Evolutionary conservation across 2,113 vertebrate genomes (phyloP).

Genomic region (Brachyhypopomus gauderio): DNA sequence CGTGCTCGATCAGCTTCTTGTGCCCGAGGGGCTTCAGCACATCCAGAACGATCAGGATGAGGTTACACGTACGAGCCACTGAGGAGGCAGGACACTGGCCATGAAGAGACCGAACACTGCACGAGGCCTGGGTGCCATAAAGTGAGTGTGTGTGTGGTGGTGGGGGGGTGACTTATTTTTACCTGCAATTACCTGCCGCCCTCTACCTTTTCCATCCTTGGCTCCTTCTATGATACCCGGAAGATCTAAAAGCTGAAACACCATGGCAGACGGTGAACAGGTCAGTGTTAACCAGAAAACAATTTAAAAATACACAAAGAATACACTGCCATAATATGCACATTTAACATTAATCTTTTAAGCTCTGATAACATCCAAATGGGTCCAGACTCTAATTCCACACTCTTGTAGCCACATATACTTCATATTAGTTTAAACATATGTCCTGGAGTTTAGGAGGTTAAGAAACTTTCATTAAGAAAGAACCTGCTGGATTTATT

Average conservation of each 20-base stretch:
- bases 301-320: no score
- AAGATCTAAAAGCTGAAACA: constrained; percentile 88
- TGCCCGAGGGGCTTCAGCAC: constrained; percentile 95
- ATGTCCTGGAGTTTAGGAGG: not conserved
- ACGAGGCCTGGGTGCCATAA: not conserved
- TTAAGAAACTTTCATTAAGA: no score
- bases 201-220: constrained; percentile 97
- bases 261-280: not conserved
- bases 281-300: not conserved
- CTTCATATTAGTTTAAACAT: not conserved
- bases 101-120: not conserved
- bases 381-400: no score
- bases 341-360: no score
- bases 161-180: constrained; percentile 56
- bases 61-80: constrained; percentile 98
- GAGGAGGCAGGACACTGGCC: constrained; percentile 18
- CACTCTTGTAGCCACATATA: no score
- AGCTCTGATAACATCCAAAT: no score
- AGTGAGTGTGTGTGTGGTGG: not conserved
- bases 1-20: constrained; percentile 97
- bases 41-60: constrained; percentile 96
- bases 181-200: constrained; percentile 97
- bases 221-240: constrained; percentile 99
- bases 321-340: no score
- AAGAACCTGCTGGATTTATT: constrained; percentile 89